Evolutionary conservation across 1,140 invertebrate species (phyloP).

Genomic region (Papilio polytes): DNA sequence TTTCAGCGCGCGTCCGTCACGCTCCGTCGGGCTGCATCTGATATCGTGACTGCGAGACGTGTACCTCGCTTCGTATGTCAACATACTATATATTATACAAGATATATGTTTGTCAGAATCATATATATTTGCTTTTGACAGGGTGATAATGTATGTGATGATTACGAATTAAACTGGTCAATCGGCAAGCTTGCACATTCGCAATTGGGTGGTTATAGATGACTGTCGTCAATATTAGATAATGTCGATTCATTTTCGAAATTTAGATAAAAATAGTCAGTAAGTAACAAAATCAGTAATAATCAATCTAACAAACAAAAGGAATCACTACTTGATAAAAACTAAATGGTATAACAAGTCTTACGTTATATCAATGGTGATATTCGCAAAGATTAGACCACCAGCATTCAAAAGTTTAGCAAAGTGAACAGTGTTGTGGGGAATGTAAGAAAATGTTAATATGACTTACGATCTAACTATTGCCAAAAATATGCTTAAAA

Average conservation of each 20-base stretch:
- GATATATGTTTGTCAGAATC: slow-evolving; percentile 10
- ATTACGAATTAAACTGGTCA: slow-evolving; percentile 1
- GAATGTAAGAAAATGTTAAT: background rate
- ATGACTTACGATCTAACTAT: background rate
- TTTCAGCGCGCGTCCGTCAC: slow-evolving; percentile 41
- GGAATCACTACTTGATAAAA: background rate
- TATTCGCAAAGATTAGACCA: background rate
- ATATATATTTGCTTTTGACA: slow-evolving; percentile 12
- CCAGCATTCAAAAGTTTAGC: background rate
- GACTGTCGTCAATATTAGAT: background rate
- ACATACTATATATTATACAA: slow-evolving; percentile 34
- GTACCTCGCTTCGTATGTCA: slow-evolving; percentile 35
- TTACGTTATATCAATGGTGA: background rate
- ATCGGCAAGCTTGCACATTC: background rate
- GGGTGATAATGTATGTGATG: background rate
- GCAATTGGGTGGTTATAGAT: background rate
- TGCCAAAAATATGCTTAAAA: background rate
- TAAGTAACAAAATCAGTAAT: background rate
- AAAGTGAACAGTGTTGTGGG: background rate
- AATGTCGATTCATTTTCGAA: too few relatives aligned
- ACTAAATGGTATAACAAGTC: background rate
- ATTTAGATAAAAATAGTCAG: too few relatives aligned
- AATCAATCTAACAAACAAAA: background rate
- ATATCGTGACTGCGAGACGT: slow-evolving; percentile 29
- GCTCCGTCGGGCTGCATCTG: slow-evolving; percentile 33